phyloP scores from a whole-genome alignment of 1,140 invertebrate species.

The Diorhabda sublineata region DNA sequence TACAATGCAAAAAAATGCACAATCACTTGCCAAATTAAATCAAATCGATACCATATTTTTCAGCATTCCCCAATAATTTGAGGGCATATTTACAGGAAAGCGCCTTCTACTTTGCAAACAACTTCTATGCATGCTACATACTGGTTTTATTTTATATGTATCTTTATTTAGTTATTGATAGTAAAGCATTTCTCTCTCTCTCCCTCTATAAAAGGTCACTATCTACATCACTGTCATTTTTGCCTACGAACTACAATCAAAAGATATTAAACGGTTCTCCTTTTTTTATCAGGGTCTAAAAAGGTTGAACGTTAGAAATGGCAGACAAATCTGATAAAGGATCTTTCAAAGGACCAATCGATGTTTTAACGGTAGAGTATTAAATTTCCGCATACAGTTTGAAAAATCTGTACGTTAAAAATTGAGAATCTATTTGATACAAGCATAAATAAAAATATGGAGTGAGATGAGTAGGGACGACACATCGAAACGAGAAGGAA shows the following conservation, averaged over 20 bases:
- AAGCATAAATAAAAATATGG: conserved; percentile 3
- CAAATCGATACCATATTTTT: too few relatives aligned
- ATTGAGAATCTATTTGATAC: neutral
- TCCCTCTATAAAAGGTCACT: too few relatives aligned
- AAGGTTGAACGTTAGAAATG: conserved; percentile 14
- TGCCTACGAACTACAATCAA: neutral
- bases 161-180: too few relatives aligned
- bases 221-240: too few relatives aligned
- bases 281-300: conserved; percentile 5
- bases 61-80: too few relatives aligned
- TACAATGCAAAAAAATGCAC: too few relatives aligned
- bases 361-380: conserved; percentile 8
- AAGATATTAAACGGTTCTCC: conserved; percentile 10
- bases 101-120: too few relatives aligned
- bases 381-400: neutral
- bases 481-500: neutral
- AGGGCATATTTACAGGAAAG: too few relatives aligned
- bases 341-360: conserved; percentile 6
- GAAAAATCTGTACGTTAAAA: neutral
- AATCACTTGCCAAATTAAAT: too few relatives aligned
- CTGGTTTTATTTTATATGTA: neutral
- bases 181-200: too few relatives aligned
- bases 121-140: too few relatives aligned
- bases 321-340: conserved; percentile 12
- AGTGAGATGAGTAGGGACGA: neutral